These are phyloP conservation scores for Diceros bicornis DNA, from an alignment of 2,797 vertebrate species.

Conservation along the genomic window DNA sequence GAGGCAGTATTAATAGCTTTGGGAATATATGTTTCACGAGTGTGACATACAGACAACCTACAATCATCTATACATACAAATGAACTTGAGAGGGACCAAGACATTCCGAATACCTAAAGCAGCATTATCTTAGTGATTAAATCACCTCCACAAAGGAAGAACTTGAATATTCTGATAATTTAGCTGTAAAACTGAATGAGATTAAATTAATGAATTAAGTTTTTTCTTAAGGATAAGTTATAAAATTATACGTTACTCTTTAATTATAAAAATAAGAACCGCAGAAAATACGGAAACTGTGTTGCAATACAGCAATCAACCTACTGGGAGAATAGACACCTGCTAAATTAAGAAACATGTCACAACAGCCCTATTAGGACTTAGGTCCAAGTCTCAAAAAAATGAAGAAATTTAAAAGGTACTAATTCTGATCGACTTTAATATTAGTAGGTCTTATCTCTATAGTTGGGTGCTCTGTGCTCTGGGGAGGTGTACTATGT, in stretches of 20 bases:
- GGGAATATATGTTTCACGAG: background rate
- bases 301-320: background rate
- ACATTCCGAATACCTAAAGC: slow-evolving; percentile 4
- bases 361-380: background rate
- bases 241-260: background rate
- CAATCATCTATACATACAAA: background rate
- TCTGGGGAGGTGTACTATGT: background rate
- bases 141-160: background rate
- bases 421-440: background rate
- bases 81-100: background rate
- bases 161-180: background rate
- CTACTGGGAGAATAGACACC: background rate
- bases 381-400: background rate
- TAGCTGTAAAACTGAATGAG: background rate
- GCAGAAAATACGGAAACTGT: background rate
- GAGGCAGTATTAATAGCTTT: background rate
- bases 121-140: background rate
- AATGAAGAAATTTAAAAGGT: background rate
- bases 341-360: slow-evolving; percentile 12
- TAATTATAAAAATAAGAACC: slow-evolving; percentile 10
- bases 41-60: background rate
- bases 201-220: slow-evolving; percentile 9
- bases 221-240: background rate
- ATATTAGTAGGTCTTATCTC: background rate
- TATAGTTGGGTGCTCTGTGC: background rate